These are phyloP conservation scores for Trissolcus japonicus DNA, from an alignment of 2,888 invertebrate genomes.

Conservation along the genomic window DNA sequence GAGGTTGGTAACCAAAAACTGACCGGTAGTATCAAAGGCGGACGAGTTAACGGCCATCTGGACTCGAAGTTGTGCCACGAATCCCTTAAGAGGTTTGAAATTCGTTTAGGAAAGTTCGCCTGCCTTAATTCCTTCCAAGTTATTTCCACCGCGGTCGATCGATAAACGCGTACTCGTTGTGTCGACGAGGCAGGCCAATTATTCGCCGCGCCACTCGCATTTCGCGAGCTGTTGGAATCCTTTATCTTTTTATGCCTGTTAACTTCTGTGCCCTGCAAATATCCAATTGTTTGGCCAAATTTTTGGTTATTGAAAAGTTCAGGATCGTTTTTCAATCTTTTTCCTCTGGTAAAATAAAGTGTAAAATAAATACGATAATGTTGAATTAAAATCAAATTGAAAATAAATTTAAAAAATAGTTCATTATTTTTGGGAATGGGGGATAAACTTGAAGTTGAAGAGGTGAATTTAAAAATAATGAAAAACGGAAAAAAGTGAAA, in stretches of 20 bases:
- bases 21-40: conserved; percentile 15
- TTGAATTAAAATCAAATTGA: too few species aligned
- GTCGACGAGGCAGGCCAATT: conserved; percentile 55
- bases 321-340: too few species aligned
- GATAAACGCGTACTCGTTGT: conserved; percentile 60
- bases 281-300: conserved; percentile 11
- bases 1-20: conserved; percentile 2
- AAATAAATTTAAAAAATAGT: too few species aligned
- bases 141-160: conserved; percentile 61
- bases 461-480: too few species aligned
- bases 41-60: conserved; percentile 20
- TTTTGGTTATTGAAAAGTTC: too few species aligned
- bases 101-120: conserved; percentile 53
- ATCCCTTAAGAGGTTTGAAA: conserved; percentile 50
- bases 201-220: conserved; percentile 54
- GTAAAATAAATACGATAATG: too few species aligned
- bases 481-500: too few species aligned
- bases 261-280: conserved; percentile 41
- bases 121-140: conserved; percentile 58
- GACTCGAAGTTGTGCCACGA: conserved; percentile 31
- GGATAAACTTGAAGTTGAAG: too few species aligned
- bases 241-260: conserved; percentile 53
- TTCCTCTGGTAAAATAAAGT: too few species aligned
- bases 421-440: too few species aligned
- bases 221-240: conserved; percentile 47